Evolutionary conservation across 2,113 vertebrate genomes (phyloP).

Genomic region (Neodontobutis hainanensis): DNA sequence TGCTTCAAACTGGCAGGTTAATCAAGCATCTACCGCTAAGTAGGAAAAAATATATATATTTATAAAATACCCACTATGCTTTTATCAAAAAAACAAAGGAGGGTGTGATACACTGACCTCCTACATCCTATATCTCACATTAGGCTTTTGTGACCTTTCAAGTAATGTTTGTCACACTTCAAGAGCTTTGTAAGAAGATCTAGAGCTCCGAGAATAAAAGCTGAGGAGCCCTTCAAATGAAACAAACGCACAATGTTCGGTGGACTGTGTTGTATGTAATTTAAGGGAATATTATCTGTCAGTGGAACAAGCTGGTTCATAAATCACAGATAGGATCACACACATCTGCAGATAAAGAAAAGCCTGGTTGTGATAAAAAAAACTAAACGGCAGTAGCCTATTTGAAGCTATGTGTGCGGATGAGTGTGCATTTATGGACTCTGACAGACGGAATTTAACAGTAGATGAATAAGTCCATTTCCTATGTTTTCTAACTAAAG

Average conservation of each 20-base stretch:
- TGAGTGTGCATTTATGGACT: background rate
- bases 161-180: background rate
- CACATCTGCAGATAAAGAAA: background rate
- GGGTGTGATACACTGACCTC: background rate
- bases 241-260: background rate
- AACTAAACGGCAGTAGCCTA: background rate
- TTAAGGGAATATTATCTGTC: background rate
- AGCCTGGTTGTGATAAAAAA: background rate
- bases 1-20: background rate
- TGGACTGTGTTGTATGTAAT: background rate
- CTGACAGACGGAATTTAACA: too few species aligned
- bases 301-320: background rate
- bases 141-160: background rate
- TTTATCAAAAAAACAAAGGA: background rate
- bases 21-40: slow-evolving; percentile 4
- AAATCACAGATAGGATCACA: slow-evolving; percentile 2
- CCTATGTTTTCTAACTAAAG: too few species aligned
- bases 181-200: background rate
- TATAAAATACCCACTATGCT: background rate
- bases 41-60: background rate
- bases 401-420: background rate
- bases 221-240: background rate
- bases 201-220: background rate
- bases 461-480: too few species aligned
- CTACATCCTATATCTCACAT: background rate